phyloP scores from a whole-genome alignment of 1,140 invertebrate species.

The Aplysia californica region DNA sequence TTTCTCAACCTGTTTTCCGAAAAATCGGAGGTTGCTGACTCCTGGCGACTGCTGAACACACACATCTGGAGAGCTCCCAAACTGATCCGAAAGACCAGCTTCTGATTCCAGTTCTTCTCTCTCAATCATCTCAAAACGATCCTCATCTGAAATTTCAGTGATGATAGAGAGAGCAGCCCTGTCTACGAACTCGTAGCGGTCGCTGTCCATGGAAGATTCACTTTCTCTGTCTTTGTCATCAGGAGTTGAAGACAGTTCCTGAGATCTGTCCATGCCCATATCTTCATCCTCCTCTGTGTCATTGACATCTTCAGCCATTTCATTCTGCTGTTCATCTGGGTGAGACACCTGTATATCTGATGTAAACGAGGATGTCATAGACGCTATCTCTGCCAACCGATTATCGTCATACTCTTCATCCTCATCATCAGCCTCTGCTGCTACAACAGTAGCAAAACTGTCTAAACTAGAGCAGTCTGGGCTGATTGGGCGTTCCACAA shows the following conservation, averaged over 20 bases:
- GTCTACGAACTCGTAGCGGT: slow-evolving; percentile 61
- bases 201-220: slow-evolving; percentile 45
- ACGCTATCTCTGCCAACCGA: slow-evolving; percentile 63
- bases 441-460: slow-evolving; percentile 77
- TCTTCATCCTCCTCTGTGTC: slow-evolving; percentile 68
- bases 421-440: slow-evolving; percentile 76
- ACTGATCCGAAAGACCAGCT: slow-evolving; percentile 45
- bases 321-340: slow-evolving; percentile 43
- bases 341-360: slow-evolving; percentile 60
- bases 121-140: slow-evolving; percentile 61
- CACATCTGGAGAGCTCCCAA: slow-evolving; percentile 48
- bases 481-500: too few relatives aligned
- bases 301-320: slow-evolving; percentile 84
- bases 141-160: slow-evolving; percentile 61
- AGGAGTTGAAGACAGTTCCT: slow-evolving; percentile 72
- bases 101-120: slow-evolving; percentile 59
- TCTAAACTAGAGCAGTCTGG: slow-evolving; percentile 86
- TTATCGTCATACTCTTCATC: slow-evolving; percentile 86
- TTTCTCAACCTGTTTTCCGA: slow-evolving; percentile 60
- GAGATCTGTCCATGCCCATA: slow-evolving; percentile 10
- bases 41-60: slow-evolving; percentile 51
- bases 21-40: slow-evolving; percentile 61
- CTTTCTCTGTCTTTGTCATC: slow-evolving; percentile 38
- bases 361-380: slow-evolving; percentile 68
- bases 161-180: slow-evolving; percentile 60